A percentile compares a stretch with the other conserved stretches of the same genome.
These are phyloP conservation scores for Sitophilus oryzae DNA, from an alignment of 1,140 invertebrate genomes.

Conservation along the genomic window DNA sequence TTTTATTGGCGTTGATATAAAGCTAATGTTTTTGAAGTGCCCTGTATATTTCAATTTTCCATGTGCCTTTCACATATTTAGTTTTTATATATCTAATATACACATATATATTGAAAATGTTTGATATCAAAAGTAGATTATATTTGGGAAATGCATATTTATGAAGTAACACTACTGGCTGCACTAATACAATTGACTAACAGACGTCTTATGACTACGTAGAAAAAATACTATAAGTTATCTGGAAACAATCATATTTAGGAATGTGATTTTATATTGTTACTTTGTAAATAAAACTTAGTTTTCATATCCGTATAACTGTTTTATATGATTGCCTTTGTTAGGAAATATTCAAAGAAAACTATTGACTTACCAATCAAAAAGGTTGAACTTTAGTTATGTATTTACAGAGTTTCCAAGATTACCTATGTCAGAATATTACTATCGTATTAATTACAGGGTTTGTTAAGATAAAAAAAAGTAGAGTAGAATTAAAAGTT, in stretches of 20 bases:
- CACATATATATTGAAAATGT: background rate
- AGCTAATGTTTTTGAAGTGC: background rate
- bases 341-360: too few relatives aligned
- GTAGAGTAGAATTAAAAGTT: too few relatives aligned
- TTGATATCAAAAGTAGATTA: background rate
- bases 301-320: background rate
- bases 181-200: background rate
- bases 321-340: too few relatives aligned
- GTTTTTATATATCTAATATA: constrained; percentile 8
- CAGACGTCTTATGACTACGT: background rate
- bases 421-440: too few relatives aligned
- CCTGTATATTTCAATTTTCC: constrained; percentile 1
- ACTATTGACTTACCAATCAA: too few relatives aligned
- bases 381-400: too few relatives aligned
- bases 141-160: background rate
- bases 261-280: too few relatives aligned
- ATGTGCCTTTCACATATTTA: constrained; percentile 10
- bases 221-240: background rate
- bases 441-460: too few relatives aligned
- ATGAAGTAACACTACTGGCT: background rate
- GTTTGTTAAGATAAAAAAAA: too few relatives aligned
- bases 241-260: background rate
- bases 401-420: too few relatives aligned
- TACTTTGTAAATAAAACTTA: background rate
- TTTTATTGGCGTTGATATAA: too few relatives aligned